phyloP scores from a whole-genome alignment of 1,140 invertebrate species.

The Brevipalpus yothersi region DNA sequence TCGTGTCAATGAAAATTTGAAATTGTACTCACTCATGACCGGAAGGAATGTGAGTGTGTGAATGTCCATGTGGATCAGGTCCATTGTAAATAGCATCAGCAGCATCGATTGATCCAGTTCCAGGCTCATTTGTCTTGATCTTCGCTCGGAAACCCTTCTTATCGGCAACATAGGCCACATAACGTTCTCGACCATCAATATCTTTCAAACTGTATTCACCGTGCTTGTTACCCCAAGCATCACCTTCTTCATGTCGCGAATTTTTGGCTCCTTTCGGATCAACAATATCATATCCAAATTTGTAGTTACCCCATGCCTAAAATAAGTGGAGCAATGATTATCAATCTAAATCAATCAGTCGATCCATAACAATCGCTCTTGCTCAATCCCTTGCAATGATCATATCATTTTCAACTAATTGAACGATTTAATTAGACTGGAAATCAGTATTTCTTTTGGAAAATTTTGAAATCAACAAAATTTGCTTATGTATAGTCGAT shows the following conservation, averaged over 20 bases:
- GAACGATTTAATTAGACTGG: too few relatives aligned
- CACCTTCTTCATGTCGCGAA: conserved; percentile 5
- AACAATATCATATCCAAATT: conserved; percentile 8
- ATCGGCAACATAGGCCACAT: conserved; percentile 12
- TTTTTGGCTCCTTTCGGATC: conserved; percentile 2
- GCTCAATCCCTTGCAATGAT: not conserved
- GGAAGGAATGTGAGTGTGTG: not conserved
- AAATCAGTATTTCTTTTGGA: too few relatives aligned
- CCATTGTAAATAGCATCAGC: conserved; percentile 8
- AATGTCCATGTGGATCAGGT: not conserved
- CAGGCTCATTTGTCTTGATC: conserved; percentile 14
- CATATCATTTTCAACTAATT: not conserved
- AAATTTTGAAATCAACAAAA: too few relatives aligned
- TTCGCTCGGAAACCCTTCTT: conserved; percentile 11
- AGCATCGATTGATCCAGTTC: conserved; percentile 10
- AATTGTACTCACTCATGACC: not conserved
- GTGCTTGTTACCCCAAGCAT: conserved; percentile 11
- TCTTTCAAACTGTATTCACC: conserved; percentile 6
- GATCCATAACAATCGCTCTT: too few relatives aligned
- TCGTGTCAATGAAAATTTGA: too few relatives aligned
- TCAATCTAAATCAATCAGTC: not conserved
- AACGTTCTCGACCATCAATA: conserved; percentile 9
- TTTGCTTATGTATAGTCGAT: too few relatives aligned
- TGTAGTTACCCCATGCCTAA: conserved; percentile 7
- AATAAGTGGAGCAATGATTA: not conserved